Conservation (phyloP, 2,888 invertebrate species). For the Netelia melanura region DNA sequence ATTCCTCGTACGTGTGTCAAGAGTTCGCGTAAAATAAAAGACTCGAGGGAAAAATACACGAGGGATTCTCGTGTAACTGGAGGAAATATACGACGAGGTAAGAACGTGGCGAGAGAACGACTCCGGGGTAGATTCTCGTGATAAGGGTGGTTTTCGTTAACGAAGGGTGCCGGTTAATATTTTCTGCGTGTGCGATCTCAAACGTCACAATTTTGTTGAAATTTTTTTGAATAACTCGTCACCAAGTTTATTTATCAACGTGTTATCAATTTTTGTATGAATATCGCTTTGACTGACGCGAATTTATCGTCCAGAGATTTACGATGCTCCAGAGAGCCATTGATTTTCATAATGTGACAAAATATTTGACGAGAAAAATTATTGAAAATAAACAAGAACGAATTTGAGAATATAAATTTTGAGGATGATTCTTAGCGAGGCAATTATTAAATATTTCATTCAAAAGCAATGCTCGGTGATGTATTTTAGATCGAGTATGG, state of each 20-base stretch:
- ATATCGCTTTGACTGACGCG: background rate
- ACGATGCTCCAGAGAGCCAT: conserved; percentile 15
- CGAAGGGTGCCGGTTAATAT: background rate
- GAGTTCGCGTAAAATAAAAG: conserved; percentile 3
- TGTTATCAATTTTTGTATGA: background rate
- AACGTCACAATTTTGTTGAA: background rate
- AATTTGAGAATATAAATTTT: background rate
- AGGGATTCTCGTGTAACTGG: conserved; percentile 13
- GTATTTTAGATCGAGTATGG: conserved; percentile 19
- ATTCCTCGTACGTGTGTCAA: background rate
- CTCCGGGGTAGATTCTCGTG: background rate
- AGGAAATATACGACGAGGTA: conserved; percentile 53
- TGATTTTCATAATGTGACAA: conserved; percentile 32
- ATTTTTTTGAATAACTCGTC: background rate
- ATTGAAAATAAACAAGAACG: background rate
- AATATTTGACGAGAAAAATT: background rate
- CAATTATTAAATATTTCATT: background rate
- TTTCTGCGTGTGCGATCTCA: background rate
- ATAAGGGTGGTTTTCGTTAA: background rate
- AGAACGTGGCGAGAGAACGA: conserved; percentile 30
- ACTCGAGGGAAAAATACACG: conserved; percentile 24
- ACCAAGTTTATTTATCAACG: background rate
- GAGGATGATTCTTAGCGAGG: background rate
- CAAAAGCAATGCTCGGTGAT: background rate
- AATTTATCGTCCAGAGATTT: background rate